These are phyloP conservation scores for Coranthus polyacanthus DNA, from an alignment of 2,797 vertebrate species.

Conservation along the genomic window DNA sequence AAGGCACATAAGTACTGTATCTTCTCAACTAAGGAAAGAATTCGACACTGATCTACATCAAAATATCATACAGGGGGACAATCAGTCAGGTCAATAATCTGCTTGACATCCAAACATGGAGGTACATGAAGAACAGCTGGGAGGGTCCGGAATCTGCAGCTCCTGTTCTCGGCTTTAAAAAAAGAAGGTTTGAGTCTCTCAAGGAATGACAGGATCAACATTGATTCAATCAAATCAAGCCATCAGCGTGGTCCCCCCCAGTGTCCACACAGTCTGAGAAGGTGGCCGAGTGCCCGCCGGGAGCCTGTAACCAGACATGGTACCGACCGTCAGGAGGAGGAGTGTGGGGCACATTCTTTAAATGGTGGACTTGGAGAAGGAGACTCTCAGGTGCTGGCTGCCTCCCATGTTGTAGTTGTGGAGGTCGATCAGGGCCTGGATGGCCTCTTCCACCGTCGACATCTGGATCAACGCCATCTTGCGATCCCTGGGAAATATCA, in stretches of 20 bases:
- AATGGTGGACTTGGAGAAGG: conserved; percentile 98
- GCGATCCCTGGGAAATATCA: conserved; percentile 88
- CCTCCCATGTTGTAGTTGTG: conserved; percentile 98
- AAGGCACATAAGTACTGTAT: conserved; percentile 91
- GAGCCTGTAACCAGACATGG: not conserved
- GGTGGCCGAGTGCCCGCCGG: conserved; percentile 15
- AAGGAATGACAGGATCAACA: conserved; percentile 80
- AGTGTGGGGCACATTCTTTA: conserved; percentile 82
- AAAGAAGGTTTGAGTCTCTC: conserved; percentile 51
- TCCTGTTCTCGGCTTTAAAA: conserved; percentile 69
- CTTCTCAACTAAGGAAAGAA: conserved; percentile 85
- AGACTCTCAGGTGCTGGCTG: conserved; percentile 97
- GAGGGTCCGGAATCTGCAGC: conserved; percentile 69
- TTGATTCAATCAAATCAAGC: conserved; percentile 26
- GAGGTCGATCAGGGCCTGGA: conserved; percentile 96
- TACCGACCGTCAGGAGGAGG: not conserved
- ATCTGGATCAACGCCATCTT: conserved; percentile 99
- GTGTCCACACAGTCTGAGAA: conserved; percentile 85
- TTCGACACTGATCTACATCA: conserved; percentile 77
- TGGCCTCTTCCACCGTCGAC: conserved; percentile 97
- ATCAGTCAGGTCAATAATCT: conserved; percentile 83
- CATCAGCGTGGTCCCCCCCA: conserved; percentile 83
- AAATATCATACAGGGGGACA: conserved; percentile 78
- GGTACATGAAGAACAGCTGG: conserved; percentile 58
- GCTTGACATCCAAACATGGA: conserved; percentile 79